Evolutionary conservation across 2,113 vertebrate genomes (phyloP), one percentile per base, ranked within the genome.

Genomic region (Tychaedon coryphoeus): DNA sequence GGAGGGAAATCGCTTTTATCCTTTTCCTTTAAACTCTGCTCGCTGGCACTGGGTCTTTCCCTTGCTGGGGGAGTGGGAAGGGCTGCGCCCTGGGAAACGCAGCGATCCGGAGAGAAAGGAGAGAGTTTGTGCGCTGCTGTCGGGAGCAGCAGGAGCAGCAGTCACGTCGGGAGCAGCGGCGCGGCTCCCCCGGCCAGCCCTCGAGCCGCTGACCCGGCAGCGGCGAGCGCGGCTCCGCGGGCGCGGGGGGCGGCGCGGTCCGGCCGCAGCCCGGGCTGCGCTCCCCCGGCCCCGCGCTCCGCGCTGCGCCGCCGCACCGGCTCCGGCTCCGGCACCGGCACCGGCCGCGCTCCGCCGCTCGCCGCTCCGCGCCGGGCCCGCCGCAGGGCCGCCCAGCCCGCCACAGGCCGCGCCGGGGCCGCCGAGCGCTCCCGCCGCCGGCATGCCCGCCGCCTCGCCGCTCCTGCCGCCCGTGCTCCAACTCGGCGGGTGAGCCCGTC

Each of bases 401-500:
- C 60, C 75, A 24, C 75, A 51, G 13, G 70, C 53, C 16, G 81
- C 64, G 82, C 93, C 93, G 93, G 93, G 75, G 88, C 85, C 43
- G 79, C 87, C 71, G 47, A 50, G 45, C n/a, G 66, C 61, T 25
- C 74, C 79, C 43, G 28, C 86, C 56, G 45, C 62, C 24, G 90
- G 33, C 82, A 96, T 96, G 96, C 91, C 60, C n/a, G 57, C 87
- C 43, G 60, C 56, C 23, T 36, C 38, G 12, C 51, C 57, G 1
- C 85, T 83, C 9, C 77, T 29, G 90, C 90, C 28, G 56, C 81
- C 82, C 14, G 31, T 12, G 71, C 91, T 90, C 56, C 96, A 62
- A 72, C 48, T 95, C 70, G 86, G 72, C 9, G 88, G 94, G 12
- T 97, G 97, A 97, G 62, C 87, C 88, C 76, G 43, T 33, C 74